These are phyloP conservation scores for Chrysolina americana DNA, from an alignment of 2,888 invertebrate genomes.

Conservation along the genomic window DNA sequence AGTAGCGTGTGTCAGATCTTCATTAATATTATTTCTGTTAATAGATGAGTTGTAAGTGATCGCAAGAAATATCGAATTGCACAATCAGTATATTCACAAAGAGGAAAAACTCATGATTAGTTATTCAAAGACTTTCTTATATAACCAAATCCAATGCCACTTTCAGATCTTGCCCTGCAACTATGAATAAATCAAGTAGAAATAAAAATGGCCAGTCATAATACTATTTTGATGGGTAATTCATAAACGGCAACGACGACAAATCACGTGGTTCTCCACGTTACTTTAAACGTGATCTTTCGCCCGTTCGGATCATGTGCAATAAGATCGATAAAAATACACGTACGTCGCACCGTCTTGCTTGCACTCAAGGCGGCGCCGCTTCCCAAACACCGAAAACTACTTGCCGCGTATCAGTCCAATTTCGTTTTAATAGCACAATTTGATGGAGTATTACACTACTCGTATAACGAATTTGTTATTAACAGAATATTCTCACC, in stretches of 20 bases:
- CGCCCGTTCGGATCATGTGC: constrained; percentile 59
- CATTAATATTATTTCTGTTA: no score
- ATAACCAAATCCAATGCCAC: constrained; percentile 47
- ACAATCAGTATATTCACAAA: constrained; percentile 11
- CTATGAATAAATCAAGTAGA: constrained; percentile 34
- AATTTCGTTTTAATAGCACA: neutral
- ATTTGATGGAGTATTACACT: neutral
- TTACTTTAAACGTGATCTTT: constrained; percentile 67
- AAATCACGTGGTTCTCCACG: constrained; percentile 68
- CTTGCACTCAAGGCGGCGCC: constrained; percentile 21
- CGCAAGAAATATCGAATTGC: neutral
- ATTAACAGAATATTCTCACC: neutral
- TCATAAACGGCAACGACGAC: constrained; percentile 46
- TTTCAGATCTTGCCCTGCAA: constrained; percentile 38
- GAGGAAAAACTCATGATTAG: constrained; percentile 22
- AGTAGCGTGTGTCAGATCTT: no score
- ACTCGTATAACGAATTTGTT: neutral
- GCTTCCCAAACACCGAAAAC: neutral
- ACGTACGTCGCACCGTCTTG: constrained; percentile 51
- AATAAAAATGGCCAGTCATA: constrained; percentile 52
- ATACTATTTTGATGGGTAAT: constrained; percentile 52
- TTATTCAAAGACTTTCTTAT: constrained; percentile 43
- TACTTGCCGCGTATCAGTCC: neutral
- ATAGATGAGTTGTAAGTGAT: no score
- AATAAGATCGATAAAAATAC: constrained; percentile 51